phyloP scores from a whole-genome alignment of 2,797 vertebrate genomes.

The Sebastes iracundus region DNA sequence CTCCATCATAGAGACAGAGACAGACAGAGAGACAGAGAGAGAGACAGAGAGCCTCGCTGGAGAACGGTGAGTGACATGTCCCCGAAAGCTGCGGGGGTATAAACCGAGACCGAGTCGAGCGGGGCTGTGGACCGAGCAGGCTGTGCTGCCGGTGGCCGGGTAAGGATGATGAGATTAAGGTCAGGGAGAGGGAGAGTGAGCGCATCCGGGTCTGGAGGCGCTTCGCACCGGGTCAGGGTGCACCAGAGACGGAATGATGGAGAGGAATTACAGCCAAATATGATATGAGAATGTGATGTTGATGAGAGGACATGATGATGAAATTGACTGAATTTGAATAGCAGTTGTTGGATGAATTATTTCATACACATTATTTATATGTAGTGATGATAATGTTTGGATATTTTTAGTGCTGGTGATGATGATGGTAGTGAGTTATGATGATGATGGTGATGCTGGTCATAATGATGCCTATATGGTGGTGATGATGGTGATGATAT shows the following conservation, averaged over 20 bases:
- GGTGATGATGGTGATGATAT: background rate
- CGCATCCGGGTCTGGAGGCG: background rate
- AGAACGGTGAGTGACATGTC: background rate
- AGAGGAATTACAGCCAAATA: background rate
- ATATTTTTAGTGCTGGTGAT: background rate
- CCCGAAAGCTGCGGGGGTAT: background rate
- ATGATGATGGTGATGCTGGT: background rate
- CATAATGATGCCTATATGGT: background rate
- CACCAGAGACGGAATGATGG: background rate
- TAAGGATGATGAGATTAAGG: slow-evolving; percentile 10
- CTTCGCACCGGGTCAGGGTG: slow-evolving; percentile 34
- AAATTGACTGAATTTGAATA: background rate
- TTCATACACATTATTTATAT: background rate
- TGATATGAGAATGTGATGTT: background rate
- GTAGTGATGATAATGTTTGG: too few species aligned
- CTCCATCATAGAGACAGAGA: background rate
- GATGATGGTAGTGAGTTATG: background rate
- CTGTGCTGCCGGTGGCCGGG: background rate
- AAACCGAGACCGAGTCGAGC: background rate
- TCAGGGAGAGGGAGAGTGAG: background rate
- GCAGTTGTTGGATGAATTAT: background rate
- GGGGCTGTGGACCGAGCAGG: background rate
- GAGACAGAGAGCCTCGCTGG: background rate
- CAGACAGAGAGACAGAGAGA: background rate
- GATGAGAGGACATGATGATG: background rate